phyloP scores from a whole-genome alignment of 2,113 vertebrate species.

The Sinosuthora webbiana region DNA sequence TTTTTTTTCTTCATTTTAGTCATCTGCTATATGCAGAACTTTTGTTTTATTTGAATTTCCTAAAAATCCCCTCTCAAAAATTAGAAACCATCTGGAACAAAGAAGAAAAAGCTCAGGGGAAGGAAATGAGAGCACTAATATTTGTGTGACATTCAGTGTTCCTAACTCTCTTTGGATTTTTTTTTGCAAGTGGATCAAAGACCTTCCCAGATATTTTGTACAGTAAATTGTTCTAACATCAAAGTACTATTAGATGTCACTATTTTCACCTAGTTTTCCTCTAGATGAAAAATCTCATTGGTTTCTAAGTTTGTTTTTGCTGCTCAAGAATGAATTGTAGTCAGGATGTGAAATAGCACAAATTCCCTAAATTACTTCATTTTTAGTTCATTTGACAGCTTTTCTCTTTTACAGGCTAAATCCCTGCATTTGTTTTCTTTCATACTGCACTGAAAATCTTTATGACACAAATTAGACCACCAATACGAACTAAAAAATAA shows the following conservation, averaged over 20 bases:
- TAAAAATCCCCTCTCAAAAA: neutral
- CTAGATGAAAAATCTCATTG: neutral
- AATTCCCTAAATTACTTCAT: neutral
- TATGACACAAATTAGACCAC: neutral
- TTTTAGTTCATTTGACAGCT: neutral
- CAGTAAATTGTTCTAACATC: neutral
- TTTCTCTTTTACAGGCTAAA: neutral
- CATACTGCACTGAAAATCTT: neutral
- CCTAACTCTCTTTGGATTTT: neutral
- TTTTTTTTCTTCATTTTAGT: neutral
- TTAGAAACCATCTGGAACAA: neutral
- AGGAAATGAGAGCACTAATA: slow-evolving; percentile 13
- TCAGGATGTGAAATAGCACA: neutral
- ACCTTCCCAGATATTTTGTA: slow-evolving; percentile 1
- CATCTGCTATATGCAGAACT: neutral
- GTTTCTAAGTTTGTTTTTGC: neutral
- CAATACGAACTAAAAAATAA: neutral
- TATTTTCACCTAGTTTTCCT: neutral
- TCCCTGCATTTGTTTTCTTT: neutral
- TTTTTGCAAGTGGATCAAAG: slow-evolving; percentile 6
- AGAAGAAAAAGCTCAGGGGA: neutral
- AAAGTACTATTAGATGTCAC: neutral
- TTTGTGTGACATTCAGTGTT: neutral
- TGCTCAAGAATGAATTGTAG: neutral
- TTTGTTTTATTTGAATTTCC: neutral